Evolutionary conservation across 2,797 vertebrate genomes (phyloP), one percentile per base, ranked within the genome.

Genomic region (Pseudochromis fuscus): DNA sequence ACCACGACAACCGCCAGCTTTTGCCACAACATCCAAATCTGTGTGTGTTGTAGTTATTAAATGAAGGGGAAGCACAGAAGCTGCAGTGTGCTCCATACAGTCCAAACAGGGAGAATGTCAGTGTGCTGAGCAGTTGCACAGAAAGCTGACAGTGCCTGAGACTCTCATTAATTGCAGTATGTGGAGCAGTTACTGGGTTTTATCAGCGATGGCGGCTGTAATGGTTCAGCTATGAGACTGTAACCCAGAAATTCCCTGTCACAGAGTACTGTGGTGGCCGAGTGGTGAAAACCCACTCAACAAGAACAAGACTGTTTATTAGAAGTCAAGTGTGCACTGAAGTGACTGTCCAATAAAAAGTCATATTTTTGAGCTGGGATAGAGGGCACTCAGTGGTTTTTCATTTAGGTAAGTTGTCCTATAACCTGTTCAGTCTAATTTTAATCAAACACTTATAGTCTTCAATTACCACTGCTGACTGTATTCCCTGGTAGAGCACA

Each of bases 81-180:
- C 76, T 61, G 37, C 19, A 49, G 27, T 53, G 13, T 70, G 33
- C 28, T 44, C 40, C 59, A 51, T 42, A 42, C 64, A 52, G 28
- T 28, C 28, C 24, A 79, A 74, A 79, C 31, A 53, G 25, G 23
- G 42, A 25, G 74, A 76, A 72, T 76, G 70, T 73, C 77, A 83
- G 50, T 19, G 1, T 7, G 3, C 6, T 42, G 38, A 42, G 18
- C 5, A n/a, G 8, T 9, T 8, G 18, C 18, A 42, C 38, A 73
- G 64, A 58, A 56, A 63, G 49, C 48, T 7, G 35, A 63, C 45
- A 52, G 7, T 37, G 40, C 40, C 42, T 12, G 18, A 23, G 18
- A 30, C 50, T 59, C 66, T 48, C 31, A 46, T 72, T 68, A 13
- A 49, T 51, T 63, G 30, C 0, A 64, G 48, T 13, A 38, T 56